These are phyloP conservation scores for Macrobrachium nipponense DNA, from an alignment of 1,140 invertebrate species.

Conservation along the genomic window DNA sequence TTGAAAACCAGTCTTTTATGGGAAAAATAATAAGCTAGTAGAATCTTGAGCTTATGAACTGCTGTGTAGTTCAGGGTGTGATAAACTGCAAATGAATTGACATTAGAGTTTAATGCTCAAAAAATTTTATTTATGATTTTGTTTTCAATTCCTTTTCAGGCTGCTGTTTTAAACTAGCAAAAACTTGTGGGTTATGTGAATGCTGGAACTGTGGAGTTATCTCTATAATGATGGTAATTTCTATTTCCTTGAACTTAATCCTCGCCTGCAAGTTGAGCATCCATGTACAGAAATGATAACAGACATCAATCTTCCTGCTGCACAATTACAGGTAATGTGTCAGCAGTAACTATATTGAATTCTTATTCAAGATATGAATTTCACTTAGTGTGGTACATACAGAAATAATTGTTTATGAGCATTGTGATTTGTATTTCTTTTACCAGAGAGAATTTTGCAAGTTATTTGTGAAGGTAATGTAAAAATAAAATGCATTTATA, in stretches of 20 bases:
- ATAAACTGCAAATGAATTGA: no score
- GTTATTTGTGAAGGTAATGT: neutral
- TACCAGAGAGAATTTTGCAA: neutral
- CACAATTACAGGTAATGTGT: slow-evolving; percentile 85
- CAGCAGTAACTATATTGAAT: neutral
- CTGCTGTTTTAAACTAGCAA: slow-evolving; percentile 95
- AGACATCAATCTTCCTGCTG: slow-evolving; percentile 97
- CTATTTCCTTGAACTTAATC: slow-evolving; percentile 98
- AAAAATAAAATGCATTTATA: neutral
- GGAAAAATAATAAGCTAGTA: no score
- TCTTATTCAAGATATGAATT: no score
- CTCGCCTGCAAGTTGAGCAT: slow-evolving; percentile 97
- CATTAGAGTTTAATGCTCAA: neutral
- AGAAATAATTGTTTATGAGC: no score
- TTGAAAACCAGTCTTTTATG: no score
- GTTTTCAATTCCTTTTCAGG: slow-evolving; percentile 71
- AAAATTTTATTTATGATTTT: neutral
- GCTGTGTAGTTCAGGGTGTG: no score
- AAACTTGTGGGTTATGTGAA: slow-evolving; percentile 99
- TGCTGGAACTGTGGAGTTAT: slow-evolving; percentile 98
- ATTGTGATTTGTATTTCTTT: neutral
- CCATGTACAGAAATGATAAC: slow-evolving; percentile 99
- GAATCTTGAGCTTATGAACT: no score
- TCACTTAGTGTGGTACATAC: no score
- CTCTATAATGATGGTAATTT: slow-evolving; percentile 91